These are phyloP conservation scores for Cyprinodon tularosa DNA, from an alignment of 2,113 vertebrate species.

Conservation along the genomic window DNA sequence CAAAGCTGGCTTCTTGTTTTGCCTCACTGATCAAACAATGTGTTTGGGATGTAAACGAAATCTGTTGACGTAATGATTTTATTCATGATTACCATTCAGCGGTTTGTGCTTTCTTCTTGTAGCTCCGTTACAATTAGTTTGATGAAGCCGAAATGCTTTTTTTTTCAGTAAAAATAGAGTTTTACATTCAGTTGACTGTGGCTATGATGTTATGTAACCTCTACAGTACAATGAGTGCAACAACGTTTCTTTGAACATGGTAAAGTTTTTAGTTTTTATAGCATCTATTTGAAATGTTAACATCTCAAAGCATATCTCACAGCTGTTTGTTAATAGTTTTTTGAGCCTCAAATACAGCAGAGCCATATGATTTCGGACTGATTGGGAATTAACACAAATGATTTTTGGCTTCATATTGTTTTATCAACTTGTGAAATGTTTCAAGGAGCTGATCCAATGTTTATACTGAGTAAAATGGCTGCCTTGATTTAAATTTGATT, in stretches of 20 bases:
- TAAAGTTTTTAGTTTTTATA: neutral
- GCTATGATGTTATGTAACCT: too few relatives aligned
- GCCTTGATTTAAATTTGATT: neutral
- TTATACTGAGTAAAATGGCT: neutral
- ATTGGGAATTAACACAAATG: neutral
- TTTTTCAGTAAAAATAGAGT: neutral
- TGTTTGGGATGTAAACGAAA: neutral
- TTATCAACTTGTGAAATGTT: conserved; percentile 1
- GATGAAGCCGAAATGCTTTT: too few relatives aligned
- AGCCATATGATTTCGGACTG: too few relatives aligned
- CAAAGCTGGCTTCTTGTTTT: conserved; percentile 48
- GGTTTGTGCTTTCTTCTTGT: too few relatives aligned
- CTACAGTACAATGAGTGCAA: neutral
- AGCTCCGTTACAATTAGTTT: too few relatives aligned
- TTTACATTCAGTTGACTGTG: neutral
- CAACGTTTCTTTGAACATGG: neutral
- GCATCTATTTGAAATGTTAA: neutral
- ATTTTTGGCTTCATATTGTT: neutral
- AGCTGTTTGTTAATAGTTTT: neutral
- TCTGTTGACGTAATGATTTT: neutral
- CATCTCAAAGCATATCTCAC: neutral
- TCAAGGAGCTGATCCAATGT: neutral
- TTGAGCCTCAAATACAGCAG: neutral
- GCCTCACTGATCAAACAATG: conserved; percentile 9
- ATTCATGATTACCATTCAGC: neutral